A percentile compares a stretch with the other conserved stretches of the same genome.
phyloP scores from a whole-genome alignment of 2,888 invertebrate species.

The Acrobasis repandana region DNA sequence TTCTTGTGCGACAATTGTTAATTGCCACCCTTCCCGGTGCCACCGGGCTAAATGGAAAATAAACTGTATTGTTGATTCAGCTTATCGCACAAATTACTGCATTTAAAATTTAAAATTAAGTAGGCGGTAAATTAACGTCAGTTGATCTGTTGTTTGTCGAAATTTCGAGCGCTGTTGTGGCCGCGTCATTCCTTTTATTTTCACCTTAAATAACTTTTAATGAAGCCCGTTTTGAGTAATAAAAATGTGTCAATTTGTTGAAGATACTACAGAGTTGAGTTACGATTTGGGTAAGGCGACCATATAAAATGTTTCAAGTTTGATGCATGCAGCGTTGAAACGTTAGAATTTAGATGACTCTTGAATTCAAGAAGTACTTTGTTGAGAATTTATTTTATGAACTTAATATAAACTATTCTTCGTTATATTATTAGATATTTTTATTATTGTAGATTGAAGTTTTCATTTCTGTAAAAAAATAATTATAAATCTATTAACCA shows the following conservation, averaged over 20 bases:
- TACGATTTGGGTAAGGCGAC: constrained; percentile 38
- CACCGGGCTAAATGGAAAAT: constrained; percentile 25
- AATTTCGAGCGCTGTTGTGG: constrained; percentile 34
- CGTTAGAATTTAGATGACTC: not conserved
- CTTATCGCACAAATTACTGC: constrained; percentile 53
- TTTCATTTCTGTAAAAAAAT: no score
- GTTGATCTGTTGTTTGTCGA: constrained; percentile 58
- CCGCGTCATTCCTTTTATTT: constrained; percentile 45
- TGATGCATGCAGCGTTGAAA: not conserved
- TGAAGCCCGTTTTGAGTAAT: constrained; percentile 48
- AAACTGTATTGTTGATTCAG: constrained; percentile 43
- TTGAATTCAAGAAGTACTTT: not conserved
- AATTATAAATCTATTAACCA: no score
- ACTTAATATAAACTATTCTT: no score
- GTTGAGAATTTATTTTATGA: no score
- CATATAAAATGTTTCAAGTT: constrained; percentile 9
- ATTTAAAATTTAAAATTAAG: constrained; percentile 64
- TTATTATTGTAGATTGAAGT: no score
- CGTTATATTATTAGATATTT: no score
- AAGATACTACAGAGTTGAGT: constrained; percentile 44
- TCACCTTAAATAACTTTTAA: constrained; percentile 58
- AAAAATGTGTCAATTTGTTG: constrained; percentile 64
- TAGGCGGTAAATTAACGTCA: constrained; percentile 59
- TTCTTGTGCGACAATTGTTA: constrained; percentile 44
- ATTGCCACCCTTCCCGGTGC: constrained; percentile 38